Base-by-base conservation (phyloP, 2,888 invertebrate genomes). In the Falcaria lacertinaria region DNA sequence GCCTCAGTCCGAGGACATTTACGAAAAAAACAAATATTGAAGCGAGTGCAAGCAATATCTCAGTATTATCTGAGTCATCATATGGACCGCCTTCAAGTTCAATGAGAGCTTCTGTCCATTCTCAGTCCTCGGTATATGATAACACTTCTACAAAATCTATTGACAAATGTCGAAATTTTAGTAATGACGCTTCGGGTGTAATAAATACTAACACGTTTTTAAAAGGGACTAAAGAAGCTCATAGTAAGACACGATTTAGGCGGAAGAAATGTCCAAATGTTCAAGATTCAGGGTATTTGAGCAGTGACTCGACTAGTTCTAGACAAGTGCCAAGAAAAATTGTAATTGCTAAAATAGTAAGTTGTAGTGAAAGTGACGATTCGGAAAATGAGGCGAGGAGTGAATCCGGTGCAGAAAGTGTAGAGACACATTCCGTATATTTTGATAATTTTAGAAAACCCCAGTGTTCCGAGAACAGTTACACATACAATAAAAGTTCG, bases 341-440 rank as follows among this genome's bases (percentile, higher is more conserved):
- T 55, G 77, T 82, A 32, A 82, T 91, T 47, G 88, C 90, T 13
- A 90, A 91, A 64, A 88, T 83, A 57, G 74, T 89, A 58, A 90
- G 92, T 80, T 90, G 92, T 62, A 92, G 94, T 77, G 95, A 92
- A 64, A 95, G 95, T 49, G 95, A 95, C 49, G 95, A 95, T 69
- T 94, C 93, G n/a, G 91, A 93, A 49, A 93, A 93, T 32, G 95
- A 95, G 68, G 96, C 94, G 6, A 92, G 94, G 50, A 95, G 96
- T 82, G 96, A 96, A 82, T 96, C 96, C 16, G 96, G 96, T 0
- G 96, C 94, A 2, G 96, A 96, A 72, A 96, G 96, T 82, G 90
- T 96, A 19, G 96, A 95, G 66, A 96, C 96, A 0, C 95, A 96
- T 81, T 96, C 96, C 2, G 96, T 96, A 33, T 94, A 95, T 70